Conservation (phyloP, 2,888 invertebrate genomes). For the Torymus auratus region DNA sequence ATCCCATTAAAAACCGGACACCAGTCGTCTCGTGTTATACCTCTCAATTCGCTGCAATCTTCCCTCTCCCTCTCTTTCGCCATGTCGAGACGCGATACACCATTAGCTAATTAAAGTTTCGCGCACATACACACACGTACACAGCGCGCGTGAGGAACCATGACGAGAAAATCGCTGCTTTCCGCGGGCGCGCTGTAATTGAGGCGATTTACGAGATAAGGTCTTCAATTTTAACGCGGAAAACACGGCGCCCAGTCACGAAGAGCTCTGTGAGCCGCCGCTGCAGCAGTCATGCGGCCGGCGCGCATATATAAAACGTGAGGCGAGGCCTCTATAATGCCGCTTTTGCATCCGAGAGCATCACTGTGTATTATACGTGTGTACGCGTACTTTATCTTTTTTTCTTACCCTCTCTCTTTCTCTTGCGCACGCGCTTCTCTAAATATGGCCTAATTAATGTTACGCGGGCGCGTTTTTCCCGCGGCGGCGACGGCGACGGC, state of each 20-base stretch:
- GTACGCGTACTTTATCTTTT: not conserved
- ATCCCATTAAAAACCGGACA: not conserved
- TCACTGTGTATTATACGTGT: no score
- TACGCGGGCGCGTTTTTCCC: no score
- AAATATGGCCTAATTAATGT: slow-evolving; percentile 17
- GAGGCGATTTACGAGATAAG: slow-evolving; percentile 66
- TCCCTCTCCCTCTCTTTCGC: no score
- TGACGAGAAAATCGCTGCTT: slow-evolving; percentile 66
- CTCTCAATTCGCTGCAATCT: no score
- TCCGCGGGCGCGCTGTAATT: slow-evolving; percentile 62
- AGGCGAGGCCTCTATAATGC: no score
- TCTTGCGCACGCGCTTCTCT: not conserved
- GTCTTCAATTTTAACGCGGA: slow-evolving; percentile 68
- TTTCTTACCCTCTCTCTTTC: not conserved
- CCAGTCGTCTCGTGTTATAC: no score
- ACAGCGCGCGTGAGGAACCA: slow-evolving; percentile 33
- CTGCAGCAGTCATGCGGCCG: no score
- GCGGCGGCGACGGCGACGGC: no score
- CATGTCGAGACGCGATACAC: slow-evolving; percentile 16
- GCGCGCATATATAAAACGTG: no score
- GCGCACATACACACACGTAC: slow-evolving; percentile 20
- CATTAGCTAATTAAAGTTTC: slow-evolving; percentile 69
- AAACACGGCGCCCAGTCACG: slow-evolving; percentile 68
- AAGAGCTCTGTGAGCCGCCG: slow-evolving; percentile 50
- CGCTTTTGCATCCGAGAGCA: no score